Conservation (phyloP, 2,888 invertebrate genomes). For the Lydus trimaculatus region DNA sequence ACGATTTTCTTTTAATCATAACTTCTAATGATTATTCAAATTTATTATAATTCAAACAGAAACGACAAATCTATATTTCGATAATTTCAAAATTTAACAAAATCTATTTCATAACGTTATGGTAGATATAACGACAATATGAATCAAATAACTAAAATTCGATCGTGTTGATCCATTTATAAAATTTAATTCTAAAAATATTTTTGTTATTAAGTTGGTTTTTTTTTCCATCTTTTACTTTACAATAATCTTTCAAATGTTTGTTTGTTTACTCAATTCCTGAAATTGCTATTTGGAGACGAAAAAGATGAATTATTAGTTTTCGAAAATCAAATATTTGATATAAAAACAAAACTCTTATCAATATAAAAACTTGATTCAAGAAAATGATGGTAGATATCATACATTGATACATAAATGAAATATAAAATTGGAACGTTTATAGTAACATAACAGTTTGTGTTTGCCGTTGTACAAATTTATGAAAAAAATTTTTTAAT, state of each 20-base stretch:
- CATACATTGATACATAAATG: not conserved
- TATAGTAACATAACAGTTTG: no score
- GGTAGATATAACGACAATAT: constrained; percentile 1
- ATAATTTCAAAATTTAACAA: not conserved
- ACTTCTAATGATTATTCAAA: constrained; percentile 5
- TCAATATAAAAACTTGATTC: not conserved
- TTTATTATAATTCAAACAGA: constrained; percentile 6
- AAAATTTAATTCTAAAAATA: not conserved
- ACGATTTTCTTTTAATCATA: constrained; percentile 1
- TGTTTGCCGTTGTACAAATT: not conserved
- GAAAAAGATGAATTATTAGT: not conserved
- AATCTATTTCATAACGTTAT: not conserved
- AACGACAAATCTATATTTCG: not conserved
- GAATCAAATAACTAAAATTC: constrained; percentile 8
- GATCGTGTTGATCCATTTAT: constrained; percentile 1
- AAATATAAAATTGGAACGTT: not conserved
- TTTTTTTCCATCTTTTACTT: not conserved
- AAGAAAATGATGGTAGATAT: not conserved
- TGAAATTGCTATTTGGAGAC: not conserved
- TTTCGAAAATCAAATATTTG: constrained; percentile 3
- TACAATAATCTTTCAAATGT: not conserved
- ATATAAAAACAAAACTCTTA: not conserved
- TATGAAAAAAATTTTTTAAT: no score
- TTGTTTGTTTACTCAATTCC: not conserved
- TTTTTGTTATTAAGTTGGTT: not conserved